phyloP scores from a whole-genome alignment of 2,797 vertebrate genomes.

The Numenius phaeopus region DNA sequence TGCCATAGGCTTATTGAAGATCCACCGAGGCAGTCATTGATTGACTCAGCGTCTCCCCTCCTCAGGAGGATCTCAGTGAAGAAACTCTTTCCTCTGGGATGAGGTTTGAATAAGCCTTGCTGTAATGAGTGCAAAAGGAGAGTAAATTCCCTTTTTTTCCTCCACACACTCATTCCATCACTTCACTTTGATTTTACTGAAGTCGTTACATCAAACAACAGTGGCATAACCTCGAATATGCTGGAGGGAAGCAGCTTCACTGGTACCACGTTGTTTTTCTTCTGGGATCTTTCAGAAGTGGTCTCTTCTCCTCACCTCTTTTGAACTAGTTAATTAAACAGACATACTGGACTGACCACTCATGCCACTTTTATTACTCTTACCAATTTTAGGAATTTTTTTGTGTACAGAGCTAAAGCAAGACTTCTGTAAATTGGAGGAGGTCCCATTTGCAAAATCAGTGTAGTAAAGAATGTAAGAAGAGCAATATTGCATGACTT shows the following conservation, averaged over 20 bases:
- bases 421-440: not conserved
- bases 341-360: not conserved
- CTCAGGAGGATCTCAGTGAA: not conserved
- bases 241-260: not conserved
- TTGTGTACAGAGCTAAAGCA: not conserved
- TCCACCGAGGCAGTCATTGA: not conserved
- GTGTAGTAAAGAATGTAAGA: not conserved
- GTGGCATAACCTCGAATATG: not conserved
- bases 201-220: not conserved
- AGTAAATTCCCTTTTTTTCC: not conserved
- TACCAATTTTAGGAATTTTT: not conserved
- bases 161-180: not conserved
- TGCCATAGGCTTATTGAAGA: not conserved
- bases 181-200: not conserved
- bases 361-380: not conserved
- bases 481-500: not conserved
- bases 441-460: not conserved
- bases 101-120: not conserved
- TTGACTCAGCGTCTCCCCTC: not conserved
- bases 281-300: not conserved
- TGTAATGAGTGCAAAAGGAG: not conserved
- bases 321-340: not conserved
- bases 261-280: not conserved
- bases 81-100: not conserved
- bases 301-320: not conserved